Base-by-base conservation (phyloP, 2,113 vertebrate genomes). In the Montifringilla adamsi region DNA sequence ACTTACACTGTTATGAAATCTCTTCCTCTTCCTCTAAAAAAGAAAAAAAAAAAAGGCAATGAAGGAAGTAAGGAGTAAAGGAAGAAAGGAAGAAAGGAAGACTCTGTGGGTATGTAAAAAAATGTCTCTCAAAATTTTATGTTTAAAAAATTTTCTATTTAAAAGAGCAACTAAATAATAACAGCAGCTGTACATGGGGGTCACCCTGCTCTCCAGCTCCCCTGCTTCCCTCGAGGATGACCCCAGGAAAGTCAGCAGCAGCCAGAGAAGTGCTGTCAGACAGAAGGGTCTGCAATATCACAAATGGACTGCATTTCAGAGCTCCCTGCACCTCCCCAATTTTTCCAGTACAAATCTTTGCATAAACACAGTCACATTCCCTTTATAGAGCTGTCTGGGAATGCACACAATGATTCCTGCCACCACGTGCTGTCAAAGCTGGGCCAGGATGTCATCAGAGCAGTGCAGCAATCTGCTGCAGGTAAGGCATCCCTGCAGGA, bases 341-440 rank as follows among this genome's bases (percentile, higher is more conserved):
- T 37, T 50, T 73, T 39, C 43, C 62, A 39, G 5, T 19, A 31
- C 6, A 67, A 28, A n/a, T 24, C 31, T 44, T 8, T 17, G 13
- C 31, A 27, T 21, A 44, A 62, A 52, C 8, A 31, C 0, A 8
- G 56, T 33, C 18, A 30, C 11, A 66, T 55, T 68, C 44, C 53
- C 50, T 55, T 63, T n/a, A 26, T 82, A 85, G 70, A 49, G 4
- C 6, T 83, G 15, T 33, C 56, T 68, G 62, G 58, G 23, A 78
- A 56, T 0, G 8, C 43, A 39, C 37, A 58, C 11, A 46, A 6
- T 33, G 50, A 46, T 68, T 59, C 33, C 50, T 44, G 69, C 20
- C 53, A 7, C 24, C 2, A 0, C 0, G 0, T 37, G 39, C 47
- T 68, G 7, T 37, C n/a, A 84, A 46, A 60, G 35, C 64, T 47